These are phyloP conservation scores for Pristionchus fissidentatus DNA, from an alignment of 2,888 invertebrate species.

Conservation along the genomic window DNA sequence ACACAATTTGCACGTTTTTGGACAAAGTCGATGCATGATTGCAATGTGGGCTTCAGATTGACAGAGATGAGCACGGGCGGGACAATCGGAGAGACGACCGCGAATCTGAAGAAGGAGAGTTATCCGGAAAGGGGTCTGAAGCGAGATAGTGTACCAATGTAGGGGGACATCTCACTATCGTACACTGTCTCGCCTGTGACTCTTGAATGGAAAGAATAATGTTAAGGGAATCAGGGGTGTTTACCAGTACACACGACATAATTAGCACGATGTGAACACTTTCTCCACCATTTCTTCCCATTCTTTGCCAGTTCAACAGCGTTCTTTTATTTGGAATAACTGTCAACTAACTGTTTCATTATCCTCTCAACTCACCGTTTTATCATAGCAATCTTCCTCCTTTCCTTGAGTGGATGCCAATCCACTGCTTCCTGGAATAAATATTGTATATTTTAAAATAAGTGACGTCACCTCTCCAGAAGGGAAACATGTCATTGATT, in stretches of 20 bases:
- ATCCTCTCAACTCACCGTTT: conserved; percentile 5
- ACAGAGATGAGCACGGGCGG: conserved; percentile 23
- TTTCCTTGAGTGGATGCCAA: neutral
- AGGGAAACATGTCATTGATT: neutral
- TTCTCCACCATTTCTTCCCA: no score
- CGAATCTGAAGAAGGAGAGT: neutral
- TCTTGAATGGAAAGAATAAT: no score
- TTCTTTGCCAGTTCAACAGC: no score
- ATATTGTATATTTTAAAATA: neutral
- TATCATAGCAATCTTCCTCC: neutral
- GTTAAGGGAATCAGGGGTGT: no score
- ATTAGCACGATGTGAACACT: no score
- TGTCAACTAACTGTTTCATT: no score
- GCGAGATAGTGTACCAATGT: no score
- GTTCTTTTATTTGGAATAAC: no score
- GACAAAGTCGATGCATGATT: neutral
- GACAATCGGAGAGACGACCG: conserved; percentile 9
- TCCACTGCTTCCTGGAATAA: neutral
- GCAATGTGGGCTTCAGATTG: conserved; percentile 1
- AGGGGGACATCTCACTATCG: no score
- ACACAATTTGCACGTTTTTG: conserved; percentile 10
- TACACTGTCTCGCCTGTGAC: no score
- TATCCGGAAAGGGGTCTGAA: neutral
- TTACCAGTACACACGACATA: no score
- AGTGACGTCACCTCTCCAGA: neutral